A percentile compares a stretch with the other conserved stretches of the same genome.
These are phyloP conservation scores for Ellobium chinense DNA, from an alignment of 2,888 invertebrate species.

Conservation along the genomic window DNA sequence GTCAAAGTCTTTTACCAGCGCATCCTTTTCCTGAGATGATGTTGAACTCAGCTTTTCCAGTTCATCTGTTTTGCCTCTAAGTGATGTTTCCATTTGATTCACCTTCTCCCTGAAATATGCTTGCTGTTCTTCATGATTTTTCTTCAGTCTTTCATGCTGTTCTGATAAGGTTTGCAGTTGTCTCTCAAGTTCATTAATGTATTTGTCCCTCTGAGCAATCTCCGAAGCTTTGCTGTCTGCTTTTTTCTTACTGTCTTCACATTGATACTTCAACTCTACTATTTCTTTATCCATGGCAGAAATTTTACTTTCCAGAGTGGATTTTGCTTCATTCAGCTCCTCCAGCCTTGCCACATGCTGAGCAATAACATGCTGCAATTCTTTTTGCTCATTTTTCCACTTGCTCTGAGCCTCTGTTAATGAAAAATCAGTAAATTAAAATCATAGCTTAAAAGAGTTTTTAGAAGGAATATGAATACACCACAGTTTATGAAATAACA, in stretches of 20 bases:
- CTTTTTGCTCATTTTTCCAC: conserved; percentile 12
- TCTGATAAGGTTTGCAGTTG: conserved; percentile 8
- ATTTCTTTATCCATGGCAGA: conserved; percentile 4
- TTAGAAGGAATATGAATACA: too few species aligned
- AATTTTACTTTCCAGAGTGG: neutral
- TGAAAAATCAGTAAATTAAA: too few species aligned
- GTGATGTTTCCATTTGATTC: neutral
- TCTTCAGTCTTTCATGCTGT: neutral
- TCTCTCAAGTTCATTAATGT: neutral
- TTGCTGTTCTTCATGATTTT: neutral
- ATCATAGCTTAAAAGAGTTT: too few species aligned
- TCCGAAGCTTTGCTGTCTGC: neutral
- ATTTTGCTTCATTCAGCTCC: conserved; percentile 9
- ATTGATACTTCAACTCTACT: neutral
- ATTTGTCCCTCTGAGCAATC: neutral
- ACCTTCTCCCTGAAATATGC: neutral
- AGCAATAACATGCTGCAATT: neutral
- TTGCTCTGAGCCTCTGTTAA: conserved; percentile 10
- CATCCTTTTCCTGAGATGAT: neutral
- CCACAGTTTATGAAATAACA: too few species aligned
- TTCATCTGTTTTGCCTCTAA: conserved; percentile 11
- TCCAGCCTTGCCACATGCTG: neutral
- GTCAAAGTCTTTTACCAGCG: neutral
- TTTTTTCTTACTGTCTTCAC: neutral
- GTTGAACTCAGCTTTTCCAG: neutral